phyloP scores from a whole-genome alignment of 2,113 vertebrate species.

The Pimephales promelas region DNA sequence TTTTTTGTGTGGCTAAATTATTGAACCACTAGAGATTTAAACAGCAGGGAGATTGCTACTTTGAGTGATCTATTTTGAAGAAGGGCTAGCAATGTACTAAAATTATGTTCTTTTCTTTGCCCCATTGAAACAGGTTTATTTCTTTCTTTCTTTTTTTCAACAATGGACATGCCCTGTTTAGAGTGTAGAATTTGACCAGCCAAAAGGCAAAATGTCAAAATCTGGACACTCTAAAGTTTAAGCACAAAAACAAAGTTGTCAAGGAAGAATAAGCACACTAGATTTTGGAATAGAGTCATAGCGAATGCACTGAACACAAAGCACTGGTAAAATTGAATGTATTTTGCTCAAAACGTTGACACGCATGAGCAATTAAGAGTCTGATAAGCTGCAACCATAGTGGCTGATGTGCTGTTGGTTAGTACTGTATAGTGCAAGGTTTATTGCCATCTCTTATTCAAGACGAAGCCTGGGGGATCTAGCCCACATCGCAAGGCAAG shows the following conservation, averaged over 20 bases:
- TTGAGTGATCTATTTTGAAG: constrained; percentile 3
- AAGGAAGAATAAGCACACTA: not conserved
- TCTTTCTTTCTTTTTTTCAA: too few relatives aligned
- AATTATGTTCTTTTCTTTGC: constrained; percentile 53
- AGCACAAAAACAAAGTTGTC: not conserved
- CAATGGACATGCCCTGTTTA: constrained; percentile 42
- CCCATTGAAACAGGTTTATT: not conserved
- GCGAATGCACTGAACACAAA: not conserved
- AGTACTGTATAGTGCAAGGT: not conserved
- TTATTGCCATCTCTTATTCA: constrained; percentile 9
- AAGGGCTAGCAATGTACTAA: constrained; percentile 36
- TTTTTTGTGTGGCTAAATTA: constrained; percentile 68
- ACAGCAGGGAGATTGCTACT: constrained; percentile 60
- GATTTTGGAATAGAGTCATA: not conserved
- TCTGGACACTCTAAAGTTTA: not conserved
- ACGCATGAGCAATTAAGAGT: not conserved
- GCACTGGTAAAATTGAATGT: not conserved
- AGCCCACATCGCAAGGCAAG: constrained; percentile 28
- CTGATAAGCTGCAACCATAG: not conserved
- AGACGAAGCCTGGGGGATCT: constrained; percentile 9
- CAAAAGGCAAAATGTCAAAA: not conserved
- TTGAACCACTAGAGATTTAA: constrained; percentile 71
- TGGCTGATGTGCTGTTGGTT: not conserved
- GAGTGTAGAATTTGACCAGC: not conserved
- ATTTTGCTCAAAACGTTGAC: not conserved